phyloP scores from a whole-genome alignment of 2,113 vertebrate species.

The Podarcis raffonei region DNA sequence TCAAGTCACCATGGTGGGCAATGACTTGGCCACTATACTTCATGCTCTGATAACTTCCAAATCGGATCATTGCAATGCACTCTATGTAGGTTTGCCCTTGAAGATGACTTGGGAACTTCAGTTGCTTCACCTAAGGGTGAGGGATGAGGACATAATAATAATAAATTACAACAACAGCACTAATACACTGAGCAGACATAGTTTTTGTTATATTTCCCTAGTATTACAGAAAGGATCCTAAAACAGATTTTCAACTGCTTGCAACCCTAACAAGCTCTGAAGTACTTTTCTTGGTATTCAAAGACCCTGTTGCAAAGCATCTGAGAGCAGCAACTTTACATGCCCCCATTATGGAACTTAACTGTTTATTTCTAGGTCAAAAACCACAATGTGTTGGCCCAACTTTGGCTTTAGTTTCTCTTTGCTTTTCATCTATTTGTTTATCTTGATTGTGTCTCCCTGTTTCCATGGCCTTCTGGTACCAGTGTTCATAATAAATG shows the following conservation, averaged over 20 bases:
- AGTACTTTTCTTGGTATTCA: constrained; percentile 7
- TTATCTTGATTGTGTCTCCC: constrained; percentile 21
- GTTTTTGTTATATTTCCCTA: background rate
- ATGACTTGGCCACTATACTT: too few species aligned
- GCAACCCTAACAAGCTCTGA: background rate
- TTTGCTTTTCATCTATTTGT: constrained; percentile 23
- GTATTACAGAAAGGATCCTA: background rate
- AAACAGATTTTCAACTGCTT: constrained; percentile 22
- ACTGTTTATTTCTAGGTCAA: constrained; percentile 56
- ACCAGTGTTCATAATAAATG: constrained; percentile 21
- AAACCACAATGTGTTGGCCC: background rate
- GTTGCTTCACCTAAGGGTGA: too few species aligned
- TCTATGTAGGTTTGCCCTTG: too few species aligned
- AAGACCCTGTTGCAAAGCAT: constrained; percentile 13
- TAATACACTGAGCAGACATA: background rate
- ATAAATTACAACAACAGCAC: too few species aligned
- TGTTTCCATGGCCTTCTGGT: constrained; percentile 33
- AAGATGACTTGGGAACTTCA: too few species aligned
- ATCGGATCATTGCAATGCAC: too few species aligned
- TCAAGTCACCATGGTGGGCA: too few species aligned
- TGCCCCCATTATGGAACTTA: constrained; percentile 34
- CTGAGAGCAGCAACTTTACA: constrained; percentile 38
- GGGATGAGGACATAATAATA: too few species aligned
- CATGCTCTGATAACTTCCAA: too few species aligned
- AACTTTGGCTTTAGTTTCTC: constrained; percentile 34